phyloP scores from a whole-genome alignment of 2,113 vertebrate species.

The Myanophis thanlyinensis region DNA sequence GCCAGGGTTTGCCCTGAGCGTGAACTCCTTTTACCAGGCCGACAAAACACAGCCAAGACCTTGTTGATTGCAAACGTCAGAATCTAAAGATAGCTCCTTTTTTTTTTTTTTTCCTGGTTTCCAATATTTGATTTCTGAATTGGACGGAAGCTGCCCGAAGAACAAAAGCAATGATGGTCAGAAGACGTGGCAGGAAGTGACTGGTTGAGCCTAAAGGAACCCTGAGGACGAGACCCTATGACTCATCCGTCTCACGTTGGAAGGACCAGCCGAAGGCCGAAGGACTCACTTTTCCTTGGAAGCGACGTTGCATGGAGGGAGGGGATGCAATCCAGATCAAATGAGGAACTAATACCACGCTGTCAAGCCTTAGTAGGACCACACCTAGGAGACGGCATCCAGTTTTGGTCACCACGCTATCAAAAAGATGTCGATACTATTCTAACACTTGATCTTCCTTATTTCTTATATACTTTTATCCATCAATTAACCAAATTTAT shows the following conservation, averaged over 20 bases:
- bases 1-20: neutral
- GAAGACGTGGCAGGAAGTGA: neutral
- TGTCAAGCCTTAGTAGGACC: too few species aligned
- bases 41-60: neutral
- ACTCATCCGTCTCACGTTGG: neutral
- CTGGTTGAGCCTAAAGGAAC: neutral
- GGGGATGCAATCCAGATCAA: too few species aligned
- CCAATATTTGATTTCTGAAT: neutral
- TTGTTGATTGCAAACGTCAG: neutral
- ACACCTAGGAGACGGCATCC: too few species aligned
- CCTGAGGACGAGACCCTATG: neutral
- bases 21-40: neutral
- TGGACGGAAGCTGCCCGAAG: neutral
- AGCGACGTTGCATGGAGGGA: too few species aligned
- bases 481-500: too few species aligned
- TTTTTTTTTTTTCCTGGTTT: too few species aligned
- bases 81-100: neutral
- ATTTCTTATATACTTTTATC: too few species aligned
- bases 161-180: neutral
- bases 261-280: neutral
- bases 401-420: too few species aligned
- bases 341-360: too few species aligned
- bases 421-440: too few species aligned
- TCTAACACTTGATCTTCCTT: too few species aligned
- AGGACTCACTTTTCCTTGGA: neutral